Base-by-base conservation (phyloP, 2,888 invertebrate species). In the Alviniconcha strummeri region DNA sequence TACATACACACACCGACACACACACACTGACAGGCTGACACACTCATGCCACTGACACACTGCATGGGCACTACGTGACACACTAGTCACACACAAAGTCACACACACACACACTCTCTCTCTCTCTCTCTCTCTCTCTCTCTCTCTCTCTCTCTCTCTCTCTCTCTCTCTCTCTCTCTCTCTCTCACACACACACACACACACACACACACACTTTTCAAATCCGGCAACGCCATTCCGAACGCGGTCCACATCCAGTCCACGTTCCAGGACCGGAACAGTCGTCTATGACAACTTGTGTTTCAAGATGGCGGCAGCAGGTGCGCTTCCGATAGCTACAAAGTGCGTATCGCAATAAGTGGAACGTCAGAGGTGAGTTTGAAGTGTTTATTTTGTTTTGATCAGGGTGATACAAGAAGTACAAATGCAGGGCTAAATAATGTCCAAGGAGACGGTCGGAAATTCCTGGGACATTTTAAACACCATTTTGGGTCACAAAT, bases 251-350 rank as follows among this genome's bases (percentile, higher is more conserved):
- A 5, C 15, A 55, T 69, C 80, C 80, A 69, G 64, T 69, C 80
- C 80, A 71, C 17, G 69, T 69, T 80, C 69, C n/a, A 7, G 7
- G 9, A 80, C 54, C 54, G 64, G 64, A 64, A 78, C n/a, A 69
- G 80, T 67, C 69, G 80, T 69, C 80, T 78, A 80, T 80, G 80
- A 80, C 80, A 71, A 80, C 80, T 64, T 36, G 7, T 55, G 69
- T 69, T 80, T 69, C 80, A 80, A 80, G 6, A 80, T 80, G 80
- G 80, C 69, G 80, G 54, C 54, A 69, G 78, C 57, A 4, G 11
- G n/a, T 19, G 7, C 19, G n/a, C 19, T 17, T n/a, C 56, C 19
- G 52, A 7, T 1, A 52, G 11, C 8, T 11, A 36, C 9, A 52
- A 5, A 36, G 9, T 52, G 13, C 52, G 36, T 52, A 52, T 36